A percentile compares a stretch with the other conserved stretches of the same genome.
phyloP scores from a whole-genome alignment of 37 sponge, comb jelly and placozoan genomes.

The Agelas oroides region DNA sequence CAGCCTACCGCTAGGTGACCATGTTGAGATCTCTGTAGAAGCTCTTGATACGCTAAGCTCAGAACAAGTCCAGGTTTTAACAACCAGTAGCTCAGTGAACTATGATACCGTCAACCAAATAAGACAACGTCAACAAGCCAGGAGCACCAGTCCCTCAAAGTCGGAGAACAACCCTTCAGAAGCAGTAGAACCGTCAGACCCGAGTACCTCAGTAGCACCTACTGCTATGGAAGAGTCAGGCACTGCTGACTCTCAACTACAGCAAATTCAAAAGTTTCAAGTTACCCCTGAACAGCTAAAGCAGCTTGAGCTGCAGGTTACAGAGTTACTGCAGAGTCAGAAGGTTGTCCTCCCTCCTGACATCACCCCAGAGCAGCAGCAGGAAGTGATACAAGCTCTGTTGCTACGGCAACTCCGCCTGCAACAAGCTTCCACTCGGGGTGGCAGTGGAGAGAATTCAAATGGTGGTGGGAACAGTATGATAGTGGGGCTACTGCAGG shows the following conservation, averaged over 20 bases:
- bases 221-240: neutral
- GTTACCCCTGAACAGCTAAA: constrained; percentile 56
- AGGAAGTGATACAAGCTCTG: constrained; percentile 41
- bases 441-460: neutral
- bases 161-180: neutral
- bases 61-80: constrained; percentile 63
- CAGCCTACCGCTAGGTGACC: too few species aligned
- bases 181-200: neutral
- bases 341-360: constrained; percentile 48
- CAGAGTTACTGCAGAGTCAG: constrained; percentile 32
- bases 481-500: too few species aligned
- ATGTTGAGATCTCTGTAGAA: constrained; percentile 48
- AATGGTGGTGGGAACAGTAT: neutral
- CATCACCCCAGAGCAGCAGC: constrained; percentile 49
- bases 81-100: constrained; percentile 75
- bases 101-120: constrained; percentile 81
- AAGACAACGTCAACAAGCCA: constrained; percentile 30
- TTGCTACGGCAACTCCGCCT: constrained; percentile 43
- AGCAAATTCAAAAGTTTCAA: constrained; percentile 11
- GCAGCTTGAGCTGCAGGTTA: constrained; percentile 28
- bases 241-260: neutral
- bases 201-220: neutral
- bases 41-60: constrained; percentile 65
- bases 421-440: neutral
- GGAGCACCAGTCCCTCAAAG: neutral